Evolutionary conservation across 1,140 invertebrate genomes (phyloP).

Genomic region (Trichoplusia ni): DNA sequence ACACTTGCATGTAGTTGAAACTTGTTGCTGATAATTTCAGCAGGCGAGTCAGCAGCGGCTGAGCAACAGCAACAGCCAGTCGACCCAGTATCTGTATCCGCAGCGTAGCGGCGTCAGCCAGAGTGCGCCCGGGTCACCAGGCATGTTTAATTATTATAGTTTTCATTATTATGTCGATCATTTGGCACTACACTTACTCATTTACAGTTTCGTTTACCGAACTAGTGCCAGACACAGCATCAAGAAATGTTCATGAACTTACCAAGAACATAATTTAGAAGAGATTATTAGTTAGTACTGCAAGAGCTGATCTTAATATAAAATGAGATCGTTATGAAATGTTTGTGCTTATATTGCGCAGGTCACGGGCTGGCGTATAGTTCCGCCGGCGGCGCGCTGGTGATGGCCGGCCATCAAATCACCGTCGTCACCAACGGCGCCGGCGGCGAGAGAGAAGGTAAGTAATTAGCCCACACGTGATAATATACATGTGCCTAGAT

Average conservation of each 20-base stretch:
- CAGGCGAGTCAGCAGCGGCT: constrained; percentile 85
- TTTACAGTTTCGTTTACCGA: no score
- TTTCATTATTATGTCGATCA: not conserved
- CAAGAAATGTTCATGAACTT: no score
- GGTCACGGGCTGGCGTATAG: constrained; percentile 71
- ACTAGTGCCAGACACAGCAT: no score
- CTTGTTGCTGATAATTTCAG: not conserved
- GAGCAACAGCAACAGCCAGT: constrained; percentile 80
- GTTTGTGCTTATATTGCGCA: constrained; percentile 27
- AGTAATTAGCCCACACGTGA: no score
- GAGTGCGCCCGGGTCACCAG: constrained; percentile 80
- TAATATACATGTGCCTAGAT: no score
- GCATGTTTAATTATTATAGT: constrained; percentile 38
- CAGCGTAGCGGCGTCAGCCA: constrained; percentile 80
- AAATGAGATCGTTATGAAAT: not conserved
- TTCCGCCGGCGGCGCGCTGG: constrained; percentile 77
- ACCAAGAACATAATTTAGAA: no score
- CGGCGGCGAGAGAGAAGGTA: constrained; percentile 84
- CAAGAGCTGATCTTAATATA: no score
- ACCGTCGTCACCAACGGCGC: constrained; percentile 85
- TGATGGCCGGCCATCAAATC: constrained; percentile 82
- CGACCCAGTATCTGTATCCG: constrained; percentile 74
- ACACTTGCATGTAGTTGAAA: not conserved
- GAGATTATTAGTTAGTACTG: no score
- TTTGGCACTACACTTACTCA: no score